A percentile compares a stretch with the other conserved stretches of the same genome.
Conservation (phyloP, 2,888 invertebrate species). For the Schizaphis graminum region DNA sequence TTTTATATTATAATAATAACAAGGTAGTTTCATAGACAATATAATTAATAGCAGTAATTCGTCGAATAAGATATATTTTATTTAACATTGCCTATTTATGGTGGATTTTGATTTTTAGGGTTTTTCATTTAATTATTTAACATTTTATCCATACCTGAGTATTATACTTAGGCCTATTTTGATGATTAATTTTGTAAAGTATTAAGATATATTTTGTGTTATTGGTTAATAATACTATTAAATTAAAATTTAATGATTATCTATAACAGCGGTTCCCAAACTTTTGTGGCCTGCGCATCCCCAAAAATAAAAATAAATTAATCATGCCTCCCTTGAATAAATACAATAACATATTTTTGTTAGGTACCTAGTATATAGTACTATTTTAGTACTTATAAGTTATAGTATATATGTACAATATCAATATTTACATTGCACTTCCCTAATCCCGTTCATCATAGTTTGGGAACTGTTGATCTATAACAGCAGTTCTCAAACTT, state of each 20-base stretch:
- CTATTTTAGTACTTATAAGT: too few species aligned
- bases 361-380: too few species aligned
- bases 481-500: too few species aligned
- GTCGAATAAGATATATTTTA: neutral
- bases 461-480: too few species aligned
- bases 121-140: neutral
- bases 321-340: too few species aligned
- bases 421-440: too few species aligned
- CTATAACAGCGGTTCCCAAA: neutral
- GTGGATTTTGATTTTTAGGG: neutral
- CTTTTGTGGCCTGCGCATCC: too few species aligned
- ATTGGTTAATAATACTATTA: neutral
- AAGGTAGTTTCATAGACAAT: neutral
- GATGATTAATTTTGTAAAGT: too few species aligned
- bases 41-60: neutral
- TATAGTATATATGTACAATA: too few species aligned
- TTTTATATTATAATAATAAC: neutral
- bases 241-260: neutral
- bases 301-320: too few species aligned
- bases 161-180: neutral
- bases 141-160: neutral
- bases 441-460: too few species aligned
- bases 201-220: neutral
- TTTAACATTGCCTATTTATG: neutral
- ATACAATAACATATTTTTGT: too few species aligned